A percentile compares a stretch with the other conserved stretches of the same genome.
Evolutionary conservation across 2,797 vertebrate genomes (phyloP).

Genomic region (Dallia pectoralis): DNA sequence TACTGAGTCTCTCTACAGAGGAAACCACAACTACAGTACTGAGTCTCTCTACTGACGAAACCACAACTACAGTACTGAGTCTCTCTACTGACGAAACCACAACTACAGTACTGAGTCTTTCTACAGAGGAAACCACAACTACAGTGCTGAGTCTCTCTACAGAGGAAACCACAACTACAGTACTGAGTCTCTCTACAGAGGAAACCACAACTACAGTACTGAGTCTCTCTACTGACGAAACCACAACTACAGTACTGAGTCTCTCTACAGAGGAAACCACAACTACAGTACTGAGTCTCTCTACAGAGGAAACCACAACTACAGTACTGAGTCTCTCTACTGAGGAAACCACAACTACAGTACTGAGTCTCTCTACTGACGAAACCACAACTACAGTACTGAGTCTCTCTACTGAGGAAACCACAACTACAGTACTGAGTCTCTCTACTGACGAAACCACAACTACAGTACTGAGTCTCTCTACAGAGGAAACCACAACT

Average conservation of each 20-base stretch:
- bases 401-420: not conserved
- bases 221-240: not conserved
- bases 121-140: not conserved
- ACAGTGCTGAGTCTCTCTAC: not conserved
- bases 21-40: no score
- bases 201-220: no score
- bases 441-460: constrained; percentile 9
- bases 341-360: no score
- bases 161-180: not conserved
- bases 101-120: no score
- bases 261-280: not conserved
- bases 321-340: not conserved
- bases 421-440: not conserved
- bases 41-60: no score
- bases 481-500: not conserved
- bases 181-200: not conserved
- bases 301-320: not conserved
- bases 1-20: no score
- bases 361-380: not conserved
- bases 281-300: not conserved
- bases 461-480: not conserved
- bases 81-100: no score
- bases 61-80: no score
- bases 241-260: not conserved
- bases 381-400: not conserved